Evolutionary conservation across 2,888 invertebrate genomes (phyloP).

Genomic region (Heliconius hortense): DNA sequence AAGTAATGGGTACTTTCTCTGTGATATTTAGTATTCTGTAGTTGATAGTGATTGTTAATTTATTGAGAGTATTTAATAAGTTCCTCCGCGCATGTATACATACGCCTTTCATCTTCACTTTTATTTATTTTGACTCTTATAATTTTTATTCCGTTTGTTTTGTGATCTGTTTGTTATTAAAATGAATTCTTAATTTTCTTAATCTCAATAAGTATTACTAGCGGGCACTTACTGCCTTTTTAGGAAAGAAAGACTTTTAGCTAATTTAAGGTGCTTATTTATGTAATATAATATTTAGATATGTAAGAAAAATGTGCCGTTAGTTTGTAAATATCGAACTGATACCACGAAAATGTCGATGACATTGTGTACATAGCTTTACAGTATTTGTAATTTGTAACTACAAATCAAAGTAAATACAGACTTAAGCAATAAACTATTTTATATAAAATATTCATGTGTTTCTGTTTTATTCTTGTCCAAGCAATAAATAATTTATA

Average conservation of each 20-base stretch:
- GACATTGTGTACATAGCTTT: conserved; percentile 45
- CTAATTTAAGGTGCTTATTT: conserved; percentile 69
- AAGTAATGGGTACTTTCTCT: conserved; percentile 81
- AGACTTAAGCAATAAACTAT: conserved; percentile 61
- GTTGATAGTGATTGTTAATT: conserved; percentile 71
- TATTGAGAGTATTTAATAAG: conserved; percentile 75
- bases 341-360: conserved; percentile 53
- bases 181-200: conserved; percentile 45
- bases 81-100: conserved; percentile 51
- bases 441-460: conserved; percentile 50
- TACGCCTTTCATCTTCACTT: conserved; percentile 31
- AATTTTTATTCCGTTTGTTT: conserved; percentile 39
- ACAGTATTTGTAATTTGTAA: conserved; percentile 49
- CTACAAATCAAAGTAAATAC: conserved; percentile 61
- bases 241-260: conserved; percentile 78
- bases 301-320: conserved; percentile 61
- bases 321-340: conserved; percentile 68
- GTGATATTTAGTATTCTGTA: conserved; percentile 82
- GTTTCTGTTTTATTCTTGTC: conserved; percentile 52
- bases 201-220: conserved; percentile 69
- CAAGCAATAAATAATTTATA: conserved; percentile 38
- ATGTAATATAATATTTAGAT: conserved; percentile 55
- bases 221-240: conserved; percentile 64
- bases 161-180: conserved; percentile 38
- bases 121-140: conserved; percentile 43